A percentile compares a stretch with the other conserved stretches of the same genome.
phyloP scores from a whole-genome alignment of 1,140 invertebrate species.

The Bombus sibiricus region DNA sequence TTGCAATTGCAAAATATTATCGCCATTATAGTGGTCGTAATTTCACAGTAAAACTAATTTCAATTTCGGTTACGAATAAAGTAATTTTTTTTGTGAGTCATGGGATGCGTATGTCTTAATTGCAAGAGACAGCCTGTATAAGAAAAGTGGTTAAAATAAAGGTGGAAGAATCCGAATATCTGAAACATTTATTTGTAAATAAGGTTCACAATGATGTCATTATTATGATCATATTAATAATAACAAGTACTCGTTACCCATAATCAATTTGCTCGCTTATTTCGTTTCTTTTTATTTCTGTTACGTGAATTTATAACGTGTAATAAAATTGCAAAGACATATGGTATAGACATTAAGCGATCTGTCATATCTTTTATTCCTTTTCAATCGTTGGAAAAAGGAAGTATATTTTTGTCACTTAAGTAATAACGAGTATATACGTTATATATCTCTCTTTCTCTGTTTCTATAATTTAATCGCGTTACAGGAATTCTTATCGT shows the following conservation, averaged over 20 bases:
- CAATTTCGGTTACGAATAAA: no score
- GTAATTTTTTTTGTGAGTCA: not conserved
- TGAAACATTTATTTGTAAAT: constrained; percentile 61
- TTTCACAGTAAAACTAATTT: no score
- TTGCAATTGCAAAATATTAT: no score
- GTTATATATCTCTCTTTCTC: not conserved
- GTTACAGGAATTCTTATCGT: constrained; percentile 31
- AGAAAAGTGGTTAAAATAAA: not conserved
- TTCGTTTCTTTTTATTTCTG: not conserved
- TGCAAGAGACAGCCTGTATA: not conserved
- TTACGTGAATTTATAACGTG: constrained; percentile 35
- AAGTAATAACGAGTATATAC: constrained; percentile 26
- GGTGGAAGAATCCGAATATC: constrained; percentile 8
- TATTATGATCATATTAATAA: constrained; percentile 43
- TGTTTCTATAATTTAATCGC: constrained; percentile 34
- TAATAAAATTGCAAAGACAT: constrained; percentile 50
- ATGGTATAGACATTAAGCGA: constrained; percentile 42
- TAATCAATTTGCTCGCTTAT: constrained; percentile 16
- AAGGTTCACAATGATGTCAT: constrained; percentile 46
- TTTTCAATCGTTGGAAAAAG: constrained; percentile 22
- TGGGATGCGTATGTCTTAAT: not conserved
- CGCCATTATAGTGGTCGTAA: no score
- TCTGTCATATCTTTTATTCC: constrained; percentile 14
- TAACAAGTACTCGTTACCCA: constrained; percentile 44
- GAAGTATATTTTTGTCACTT: constrained; percentile 39